Conservation (phyloP, 2,888 invertebrate species). For the Campaea margaritaria region DNA sequence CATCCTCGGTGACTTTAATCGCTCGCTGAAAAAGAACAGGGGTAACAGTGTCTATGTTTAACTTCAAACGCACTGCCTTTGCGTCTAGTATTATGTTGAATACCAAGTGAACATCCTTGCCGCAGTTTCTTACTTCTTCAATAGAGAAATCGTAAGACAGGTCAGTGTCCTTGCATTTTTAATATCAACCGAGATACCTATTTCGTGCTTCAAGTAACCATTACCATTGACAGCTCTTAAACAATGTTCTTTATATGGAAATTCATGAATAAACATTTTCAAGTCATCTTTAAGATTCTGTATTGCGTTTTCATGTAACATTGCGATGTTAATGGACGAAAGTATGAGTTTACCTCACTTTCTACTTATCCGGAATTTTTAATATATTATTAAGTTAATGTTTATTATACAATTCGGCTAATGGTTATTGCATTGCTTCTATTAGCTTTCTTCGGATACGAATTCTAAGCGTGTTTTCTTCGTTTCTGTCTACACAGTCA, state of each 20-base stretch:
- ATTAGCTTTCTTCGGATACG: constrained; percentile 23
- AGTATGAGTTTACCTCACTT: constrained; percentile 32
- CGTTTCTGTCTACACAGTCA: constrained; percentile 30
- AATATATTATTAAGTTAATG: constrained; percentile 34
- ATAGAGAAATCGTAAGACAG: too few species aligned
- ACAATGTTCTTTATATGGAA: constrained; percentile 26
- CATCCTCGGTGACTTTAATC: too few species aligned
- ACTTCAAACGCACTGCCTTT: too few species aligned
- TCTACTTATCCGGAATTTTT: constrained; percentile 31
- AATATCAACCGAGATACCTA: background rate
- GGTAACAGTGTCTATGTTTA: too few species aligned
- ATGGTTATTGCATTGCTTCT: constrained; percentile 25
- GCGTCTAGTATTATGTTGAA: too few species aligned
- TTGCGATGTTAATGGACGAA: constrained; percentile 40
- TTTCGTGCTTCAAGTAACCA: constrained; percentile 3
- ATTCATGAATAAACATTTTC: constrained; percentile 26
- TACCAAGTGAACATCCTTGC: too few species aligned
- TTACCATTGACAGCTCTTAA: constrained; percentile 15
- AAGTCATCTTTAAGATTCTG: constrained; percentile 13
- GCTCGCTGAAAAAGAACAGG: too few species aligned
- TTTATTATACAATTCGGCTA: constrained; percentile 28
- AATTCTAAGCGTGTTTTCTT: constrained; percentile 24
- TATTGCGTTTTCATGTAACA: constrained; percentile 37
- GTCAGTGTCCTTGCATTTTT: too few species aligned
- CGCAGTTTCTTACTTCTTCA: too few species aligned